Conservation (phyloP, 2,113 vertebrate genomes). For the Brachyhypopomus occidentalis region DNA sequence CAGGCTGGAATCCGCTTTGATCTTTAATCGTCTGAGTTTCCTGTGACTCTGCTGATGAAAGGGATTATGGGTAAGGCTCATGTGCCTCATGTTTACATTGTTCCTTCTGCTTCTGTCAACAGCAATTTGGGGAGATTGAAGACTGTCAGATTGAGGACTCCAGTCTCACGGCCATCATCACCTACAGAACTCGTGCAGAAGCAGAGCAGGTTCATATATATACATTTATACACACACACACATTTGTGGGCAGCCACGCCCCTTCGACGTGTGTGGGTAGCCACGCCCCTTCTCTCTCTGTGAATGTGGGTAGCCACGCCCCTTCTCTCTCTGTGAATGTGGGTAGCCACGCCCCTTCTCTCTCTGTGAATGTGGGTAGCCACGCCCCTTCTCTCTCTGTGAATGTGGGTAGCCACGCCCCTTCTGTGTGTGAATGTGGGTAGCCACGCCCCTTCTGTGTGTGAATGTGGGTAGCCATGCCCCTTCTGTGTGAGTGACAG, state of each 20-base stretch:
- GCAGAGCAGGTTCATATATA: conserved; percentile 85
- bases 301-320: not conserved
- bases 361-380: no score
- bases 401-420: not conserved
- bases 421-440: not conserved
- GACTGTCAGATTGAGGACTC: conserved; percentile 92
- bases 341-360: not conserved
- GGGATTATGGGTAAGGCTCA: no score
- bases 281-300: no score
- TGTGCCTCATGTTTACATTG: no score
- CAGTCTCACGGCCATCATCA: conserved; percentile 85
- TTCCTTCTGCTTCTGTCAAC: conserved; percentile 39
- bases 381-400: no score
- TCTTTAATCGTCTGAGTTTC: no score
- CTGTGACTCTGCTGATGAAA: no score
- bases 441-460: no score
- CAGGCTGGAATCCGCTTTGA: not conserved
- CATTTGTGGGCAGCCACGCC: not conserved
- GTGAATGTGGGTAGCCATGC: not conserved
- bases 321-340: not conserved
- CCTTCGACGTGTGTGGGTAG: not conserved
- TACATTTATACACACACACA: not conserved
- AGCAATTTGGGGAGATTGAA: conserved; percentile 99
- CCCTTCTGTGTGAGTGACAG: not conserved
- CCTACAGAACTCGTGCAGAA: conserved; percentile 89